phyloP scores from a whole-genome alignment of 2,888 invertebrate species.

The Bhutanitis thaidina region DNA sequence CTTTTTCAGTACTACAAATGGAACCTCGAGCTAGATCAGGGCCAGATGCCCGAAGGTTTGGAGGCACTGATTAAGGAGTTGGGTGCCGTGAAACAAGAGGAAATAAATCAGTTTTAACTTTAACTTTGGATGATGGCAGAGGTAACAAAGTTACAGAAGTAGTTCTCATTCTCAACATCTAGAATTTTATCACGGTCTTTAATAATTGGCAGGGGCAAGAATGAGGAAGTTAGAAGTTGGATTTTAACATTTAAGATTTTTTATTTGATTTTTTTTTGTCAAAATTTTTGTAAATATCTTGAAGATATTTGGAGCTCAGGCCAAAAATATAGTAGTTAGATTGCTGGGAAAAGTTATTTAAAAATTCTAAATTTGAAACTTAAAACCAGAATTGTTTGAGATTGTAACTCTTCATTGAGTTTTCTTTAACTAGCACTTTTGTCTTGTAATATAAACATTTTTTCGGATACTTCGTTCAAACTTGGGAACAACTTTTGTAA shows the following conservation, averaged over 20 bases:
- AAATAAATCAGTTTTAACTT: conserved; percentile 43
- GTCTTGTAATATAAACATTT: too few relatives aligned
- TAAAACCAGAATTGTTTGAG: not conserved
- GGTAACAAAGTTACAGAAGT: conserved; percentile 2
- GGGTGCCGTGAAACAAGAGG: conserved; percentile 85
- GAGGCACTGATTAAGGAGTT: conserved; percentile 87
- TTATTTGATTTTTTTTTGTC: not conserved
- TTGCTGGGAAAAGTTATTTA: not conserved
- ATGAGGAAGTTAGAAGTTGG: conserved; percentile 5
- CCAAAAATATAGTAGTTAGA: conserved; percentile 2
- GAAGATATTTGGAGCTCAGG: not conserved
- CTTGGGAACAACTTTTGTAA: too few relatives aligned
- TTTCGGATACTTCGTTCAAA: too few relatives aligned
- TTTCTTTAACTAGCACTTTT: too few relatives aligned
- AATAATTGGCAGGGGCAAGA: conserved; percentile 6
- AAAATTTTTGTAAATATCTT: not conserved
- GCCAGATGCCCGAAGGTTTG: conserved; percentile 88
- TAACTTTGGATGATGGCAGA: conserved; percentile 1
- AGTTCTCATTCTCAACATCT: conserved; percentile 10
- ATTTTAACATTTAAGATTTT: not conserved
- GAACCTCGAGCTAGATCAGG: conserved; percentile 90
- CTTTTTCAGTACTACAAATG: conserved; percentile 87
- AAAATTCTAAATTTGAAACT: not conserved
- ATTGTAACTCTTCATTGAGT: too few relatives aligned
- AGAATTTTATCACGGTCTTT: conserved; percentile 8